phyloP scores from a whole-genome alignment of 2,888 invertebrate genomes.

The Mythimna pallens region DNA sequence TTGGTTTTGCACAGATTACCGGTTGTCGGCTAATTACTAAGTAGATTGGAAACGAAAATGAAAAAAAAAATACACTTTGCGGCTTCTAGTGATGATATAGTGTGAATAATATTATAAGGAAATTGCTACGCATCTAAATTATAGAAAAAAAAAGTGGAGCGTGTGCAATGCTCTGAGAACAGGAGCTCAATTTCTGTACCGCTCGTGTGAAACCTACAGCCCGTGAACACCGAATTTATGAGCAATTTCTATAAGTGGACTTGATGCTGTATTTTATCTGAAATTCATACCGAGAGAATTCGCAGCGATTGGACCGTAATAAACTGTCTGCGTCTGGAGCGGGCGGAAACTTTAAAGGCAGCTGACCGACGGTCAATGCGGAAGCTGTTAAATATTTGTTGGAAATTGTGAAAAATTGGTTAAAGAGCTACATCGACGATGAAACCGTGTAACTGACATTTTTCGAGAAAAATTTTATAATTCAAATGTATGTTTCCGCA shows the following conservation, averaged over 20 bases:
- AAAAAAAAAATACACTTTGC: background rate
- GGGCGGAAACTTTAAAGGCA: background rate
- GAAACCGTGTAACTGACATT: too few species aligned
- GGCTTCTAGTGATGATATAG: conserved; percentile 7
- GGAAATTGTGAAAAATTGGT: background rate
- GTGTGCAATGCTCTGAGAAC: conserved; percentile 58
- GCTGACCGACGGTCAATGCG: conserved; percentile 2
- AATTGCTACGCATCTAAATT: conserved; percentile 30
- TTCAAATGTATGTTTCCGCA: too few species aligned
- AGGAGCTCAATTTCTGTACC: conserved; percentile 57
- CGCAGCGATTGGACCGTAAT: conserved; percentile 5
- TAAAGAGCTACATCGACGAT: background rate
- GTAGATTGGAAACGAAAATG: background rate
- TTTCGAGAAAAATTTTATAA: too few species aligned
- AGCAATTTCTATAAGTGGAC: conserved; percentile 52
- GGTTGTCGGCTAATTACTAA: conserved; percentile 1
- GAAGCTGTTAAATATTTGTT: conserved; percentile 2
- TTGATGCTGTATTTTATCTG: conserved; percentile 37
- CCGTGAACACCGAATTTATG: conserved; percentile 59
- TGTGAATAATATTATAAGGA: conserved; percentile 42
- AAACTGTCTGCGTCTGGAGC: conserved; percentile 16
- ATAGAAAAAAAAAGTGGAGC: conserved; percentile 54
- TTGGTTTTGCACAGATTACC: background rate
- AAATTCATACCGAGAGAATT: conserved; percentile 32
- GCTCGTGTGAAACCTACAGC: conserved; percentile 53